phyloP scores from a whole-genome alignment of 2,113 vertebrate genomes.

The Mandrillus leucophaeus region DNA sequence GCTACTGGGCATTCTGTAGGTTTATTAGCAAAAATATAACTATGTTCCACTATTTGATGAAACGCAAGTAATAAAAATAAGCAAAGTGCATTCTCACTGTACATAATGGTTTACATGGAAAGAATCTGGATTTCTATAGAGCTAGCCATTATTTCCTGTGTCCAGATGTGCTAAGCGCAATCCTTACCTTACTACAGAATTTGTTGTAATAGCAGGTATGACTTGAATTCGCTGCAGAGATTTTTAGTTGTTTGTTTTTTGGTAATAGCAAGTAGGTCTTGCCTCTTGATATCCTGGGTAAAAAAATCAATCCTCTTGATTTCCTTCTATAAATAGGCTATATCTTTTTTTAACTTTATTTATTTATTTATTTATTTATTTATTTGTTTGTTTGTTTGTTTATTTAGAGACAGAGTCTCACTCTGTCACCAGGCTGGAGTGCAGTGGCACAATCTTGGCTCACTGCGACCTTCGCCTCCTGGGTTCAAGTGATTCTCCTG shows the following conservation, averaged over 20 bases:
- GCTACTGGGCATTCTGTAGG: neutral
- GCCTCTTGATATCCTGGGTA: neutral
- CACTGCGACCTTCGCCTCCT: too few relatives aligned
- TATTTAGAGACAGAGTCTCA: too few relatives aligned
- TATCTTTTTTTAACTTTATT: neutral
- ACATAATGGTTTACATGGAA: neutral
- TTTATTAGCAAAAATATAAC: neutral
- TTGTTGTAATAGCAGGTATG: neutral
- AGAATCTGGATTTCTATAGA: conserved; percentile 13
- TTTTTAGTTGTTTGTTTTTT: neutral
- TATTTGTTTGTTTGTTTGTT: too few relatives aligned
- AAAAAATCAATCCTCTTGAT: neutral
- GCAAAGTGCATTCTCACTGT: neutral
- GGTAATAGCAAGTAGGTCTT: neutral
- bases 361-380: too few relatives aligned
- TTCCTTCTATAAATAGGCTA: neutral
- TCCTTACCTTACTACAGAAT: neutral
- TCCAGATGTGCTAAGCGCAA: neutral
- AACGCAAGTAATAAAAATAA: neutral
- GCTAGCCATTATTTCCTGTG: neutral
- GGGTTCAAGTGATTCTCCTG: too few relatives aligned
- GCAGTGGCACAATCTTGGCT: too few relatives aligned
- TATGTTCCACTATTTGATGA: neutral
- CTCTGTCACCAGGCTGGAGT: too few relatives aligned
- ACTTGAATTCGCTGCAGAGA: neutral